Conservation (phyloP, 2,888 invertebrate genomes). For the Gnatocerus cornutus region DNA sequence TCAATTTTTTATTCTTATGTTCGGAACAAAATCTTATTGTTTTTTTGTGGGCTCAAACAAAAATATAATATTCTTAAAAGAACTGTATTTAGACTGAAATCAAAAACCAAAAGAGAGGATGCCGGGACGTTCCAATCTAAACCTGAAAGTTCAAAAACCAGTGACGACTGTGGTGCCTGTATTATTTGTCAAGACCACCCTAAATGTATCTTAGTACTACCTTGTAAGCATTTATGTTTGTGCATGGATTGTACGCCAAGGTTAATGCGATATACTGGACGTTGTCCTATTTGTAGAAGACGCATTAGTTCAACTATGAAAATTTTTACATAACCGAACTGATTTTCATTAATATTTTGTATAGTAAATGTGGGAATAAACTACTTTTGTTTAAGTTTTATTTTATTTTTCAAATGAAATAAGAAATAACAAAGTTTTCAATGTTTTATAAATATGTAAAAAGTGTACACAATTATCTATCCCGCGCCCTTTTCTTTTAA, state of each 20-base stretch:
- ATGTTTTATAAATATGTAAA: constrained; percentile 12
- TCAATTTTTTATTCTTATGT: constrained; percentile 48
- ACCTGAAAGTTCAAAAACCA: constrained; percentile 9
- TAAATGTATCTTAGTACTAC: constrained; percentile 74
- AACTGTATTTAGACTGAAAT: background rate
- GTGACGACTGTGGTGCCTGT: constrained; percentile 70
- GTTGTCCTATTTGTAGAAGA: constrained; percentile 74
- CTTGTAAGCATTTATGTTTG: constrained; percentile 75
- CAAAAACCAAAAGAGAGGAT: background rate
- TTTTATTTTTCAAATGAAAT: background rate
- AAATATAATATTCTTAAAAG: constrained; percentile 10
- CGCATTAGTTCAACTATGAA: constrained; percentile 75
- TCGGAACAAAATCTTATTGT: constrained; percentile 10
- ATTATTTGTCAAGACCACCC: constrained; percentile 75
- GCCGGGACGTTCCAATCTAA: background rate
- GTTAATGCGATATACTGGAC: constrained; percentile 70
- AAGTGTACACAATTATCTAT: constrained; percentile 48
- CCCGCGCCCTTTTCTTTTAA: constrained; percentile 65
- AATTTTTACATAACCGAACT: constrained; percentile 70
- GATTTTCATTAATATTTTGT: constrained; percentile 7
- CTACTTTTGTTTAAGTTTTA: background rate
- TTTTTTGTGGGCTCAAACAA: constrained; percentile 1
- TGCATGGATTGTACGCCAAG: constrained; percentile 72
- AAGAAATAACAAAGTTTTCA: constrained; percentile 8
- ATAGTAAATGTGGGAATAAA: background rate